Base-by-base conservation (phyloP, 2,797 vertebrate genomes). In the Cichlasoma orientale region DNA sequence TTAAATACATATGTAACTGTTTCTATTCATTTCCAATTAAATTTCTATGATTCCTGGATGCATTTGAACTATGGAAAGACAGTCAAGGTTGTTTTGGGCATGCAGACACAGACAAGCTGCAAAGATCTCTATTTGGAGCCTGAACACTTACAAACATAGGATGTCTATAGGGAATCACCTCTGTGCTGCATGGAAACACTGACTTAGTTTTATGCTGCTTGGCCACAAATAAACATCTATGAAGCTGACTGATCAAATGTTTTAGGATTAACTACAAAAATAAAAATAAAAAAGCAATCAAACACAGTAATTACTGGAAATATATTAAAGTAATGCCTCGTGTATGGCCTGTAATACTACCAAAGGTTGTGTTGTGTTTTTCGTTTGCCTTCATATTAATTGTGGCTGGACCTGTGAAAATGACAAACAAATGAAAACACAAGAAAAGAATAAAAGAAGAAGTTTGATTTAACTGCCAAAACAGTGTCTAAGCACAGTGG, bases 401-500 rank as follows among this genome's bases (percentile, higher is more conserved):
- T 69, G 74, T 69, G 79, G 59, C 74, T 79, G 63, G 74, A 90
- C 69, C 72, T 79, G 75, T 70, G 68, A 73, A 11, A 63, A 82
- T 56, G 70, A 85, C 38, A 74, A 73, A 56, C 29, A 66, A 66
- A 66, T 66, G 63, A 63, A 71, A 70, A 81, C 78, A 50, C 47
- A 57, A 72, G 56, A 77, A 16, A 38, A 7, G 61, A 54, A 66
- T 3, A 55, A 80, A 55, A 27, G 27, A 27, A 80, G 52, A 81
- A 47, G 56, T 74, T 56, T 59, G 44, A 54, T 78, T 77, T 58
- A 86, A 86, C 82, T 76, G 82, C 77, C 79, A 80, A 76, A 86
- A 74, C 78, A 79, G 50, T 76, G 78, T 92, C 88, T 84, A 79
- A 73, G 93, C 78, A 74, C 73, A 84, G 77, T 78, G 81, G 83